phyloP scores from a whole-genome alignment of 2,113 vertebrate genomes.

The Clarias macrocephalus region DNA sequence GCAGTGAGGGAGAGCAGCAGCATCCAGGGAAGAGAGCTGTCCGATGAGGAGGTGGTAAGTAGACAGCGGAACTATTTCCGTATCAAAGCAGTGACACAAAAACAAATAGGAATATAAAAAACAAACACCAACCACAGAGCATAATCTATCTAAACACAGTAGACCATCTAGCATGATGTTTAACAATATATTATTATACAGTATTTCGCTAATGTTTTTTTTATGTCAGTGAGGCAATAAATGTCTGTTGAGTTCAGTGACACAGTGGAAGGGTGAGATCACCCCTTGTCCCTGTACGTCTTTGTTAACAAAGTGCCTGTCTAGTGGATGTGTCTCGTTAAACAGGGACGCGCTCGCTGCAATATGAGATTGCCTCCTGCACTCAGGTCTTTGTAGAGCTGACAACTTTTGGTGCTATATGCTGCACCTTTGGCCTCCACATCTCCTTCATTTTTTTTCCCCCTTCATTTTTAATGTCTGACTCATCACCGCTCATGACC shows the following conservation, averaged over 20 bases:
- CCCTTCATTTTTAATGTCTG: slow-evolving; percentile 64
- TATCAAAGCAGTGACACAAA: background rate
- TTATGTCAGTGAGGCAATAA: slow-evolving; percentile 64
- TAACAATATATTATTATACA: background rate
- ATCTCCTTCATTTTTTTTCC: slow-evolving; percentile 64
- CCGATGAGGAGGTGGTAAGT: slow-evolving; percentile 98
- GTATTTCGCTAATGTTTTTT: slow-evolving; percentile 4
- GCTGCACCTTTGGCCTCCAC: slow-evolving; percentile 71
- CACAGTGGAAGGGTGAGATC: slow-evolving; percentile 67
- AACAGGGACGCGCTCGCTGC: slow-evolving; percentile 68
- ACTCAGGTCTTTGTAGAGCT: slow-evolving; percentile 69
- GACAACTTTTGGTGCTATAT: slow-evolving; percentile 76
- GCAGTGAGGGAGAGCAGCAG: slow-evolving; percentile 96
- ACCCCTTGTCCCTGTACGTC: slow-evolving; percentile 61
- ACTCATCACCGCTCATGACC: slow-evolving; percentile 52
- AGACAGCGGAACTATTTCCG: slow-evolving; percentile 14
- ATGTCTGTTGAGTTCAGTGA: slow-evolving; percentile 66
- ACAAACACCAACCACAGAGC: background rate
- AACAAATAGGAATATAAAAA: background rate
- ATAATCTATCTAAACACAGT: slow-evolving; percentile 36
- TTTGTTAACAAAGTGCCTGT: slow-evolving; percentile 62
- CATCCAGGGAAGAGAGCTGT: slow-evolving; percentile 96
- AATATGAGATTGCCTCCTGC: slow-evolving; percentile 75
- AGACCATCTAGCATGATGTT: slow-evolving; percentile 25
- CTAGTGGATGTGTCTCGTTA: slow-evolving; percentile 66